phyloP scores from a whole-genome alignment of 2,888 invertebrate species.

The Melinaea marsaeus region DNA sequence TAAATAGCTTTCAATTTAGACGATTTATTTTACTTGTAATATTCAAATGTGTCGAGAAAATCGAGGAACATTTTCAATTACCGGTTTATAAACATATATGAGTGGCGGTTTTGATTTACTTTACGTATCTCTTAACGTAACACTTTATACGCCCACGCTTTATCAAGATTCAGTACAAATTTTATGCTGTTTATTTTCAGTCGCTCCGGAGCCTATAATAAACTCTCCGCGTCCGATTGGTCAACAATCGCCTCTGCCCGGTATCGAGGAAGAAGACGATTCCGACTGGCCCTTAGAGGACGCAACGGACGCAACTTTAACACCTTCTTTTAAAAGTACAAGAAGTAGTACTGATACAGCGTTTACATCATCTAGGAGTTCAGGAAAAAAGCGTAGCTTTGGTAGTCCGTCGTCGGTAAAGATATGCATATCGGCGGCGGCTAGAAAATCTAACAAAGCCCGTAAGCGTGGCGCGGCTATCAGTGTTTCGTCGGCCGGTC shows the following conservation, averaged over 20 bases:
- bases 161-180: neutral
- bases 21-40: constrained; percentile 31
- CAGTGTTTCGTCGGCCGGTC: constrained; percentile 48
- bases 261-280: constrained; percentile 90
- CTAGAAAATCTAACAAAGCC: constrained; percentile 71
- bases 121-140: neutral
- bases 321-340: constrained; percentile 73
- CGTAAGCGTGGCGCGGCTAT: constrained; percentile 72
- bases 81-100: constrained; percentile 19
- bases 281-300: constrained; percentile 78
- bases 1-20: constrained; percentile 38
- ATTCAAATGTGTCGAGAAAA: constrained; percentile 2
- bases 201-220: constrained; percentile 74
- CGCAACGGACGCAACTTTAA: constrained; percentile 70
- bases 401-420: constrained; percentile 79
- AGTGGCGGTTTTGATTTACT: constrained; percentile 9
- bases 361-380: constrained; percentile 70
- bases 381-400: constrained; percentile 72
- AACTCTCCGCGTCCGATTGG: constrained; percentile 78
- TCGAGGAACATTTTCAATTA: constrained; percentile 1
- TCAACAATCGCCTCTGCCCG: constrained; percentile 86
- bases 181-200: constrained; percentile 58
- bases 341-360: constrained; percentile 74
- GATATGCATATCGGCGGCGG: constrained; percentile 76
- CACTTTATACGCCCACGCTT: neutral